Evolutionary conservation across 1,140 invertebrate species (phyloP).

Genomic region (Apocrypta bakeri): DNA sequence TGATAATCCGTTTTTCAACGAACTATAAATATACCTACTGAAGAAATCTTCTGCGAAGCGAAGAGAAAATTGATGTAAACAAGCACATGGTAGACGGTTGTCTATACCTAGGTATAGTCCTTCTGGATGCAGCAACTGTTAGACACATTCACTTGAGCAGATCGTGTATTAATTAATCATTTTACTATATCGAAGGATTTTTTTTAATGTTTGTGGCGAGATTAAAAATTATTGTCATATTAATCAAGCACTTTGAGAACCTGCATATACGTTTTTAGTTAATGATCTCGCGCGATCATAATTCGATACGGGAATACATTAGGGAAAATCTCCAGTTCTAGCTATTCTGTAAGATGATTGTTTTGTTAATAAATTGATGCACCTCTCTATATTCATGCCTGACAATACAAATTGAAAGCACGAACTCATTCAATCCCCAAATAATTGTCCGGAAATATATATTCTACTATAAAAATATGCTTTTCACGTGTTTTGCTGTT

Average conservation of each 20-base stretch:
- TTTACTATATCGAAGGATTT: conserved; percentile 26
- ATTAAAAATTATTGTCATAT: conserved; percentile 8
- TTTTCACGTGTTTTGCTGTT: background rate
- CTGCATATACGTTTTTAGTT: background rate
- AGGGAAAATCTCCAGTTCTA: too few species aligned
- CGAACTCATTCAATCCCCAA: too few species aligned
- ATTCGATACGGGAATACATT: too few species aligned
- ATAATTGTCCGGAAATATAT: too few species aligned
- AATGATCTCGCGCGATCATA: background rate
- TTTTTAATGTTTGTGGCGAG: background rate
- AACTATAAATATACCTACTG: conserved; percentile 42
- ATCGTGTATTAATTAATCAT: conserved; percentile 44
- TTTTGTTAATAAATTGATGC: too few species aligned
- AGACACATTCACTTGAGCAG: too few species aligned
- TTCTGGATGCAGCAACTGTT: too few species aligned
- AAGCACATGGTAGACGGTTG: conserved; percentile 45
- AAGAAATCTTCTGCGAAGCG: conserved; percentile 44
- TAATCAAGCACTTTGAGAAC: background rate
- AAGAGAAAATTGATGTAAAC: conserved; percentile 53
- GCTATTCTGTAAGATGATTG: too few species aligned
- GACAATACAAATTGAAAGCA: too few species aligned
- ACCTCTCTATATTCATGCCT: too few species aligned
- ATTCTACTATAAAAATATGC: background rate
- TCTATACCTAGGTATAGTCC: conserved; percentile 45
- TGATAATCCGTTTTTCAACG: conserved; percentile 49